phyloP scores from a whole-genome alignment of 2,888 invertebrate species.

The Schizaphis graminum region DNA sequence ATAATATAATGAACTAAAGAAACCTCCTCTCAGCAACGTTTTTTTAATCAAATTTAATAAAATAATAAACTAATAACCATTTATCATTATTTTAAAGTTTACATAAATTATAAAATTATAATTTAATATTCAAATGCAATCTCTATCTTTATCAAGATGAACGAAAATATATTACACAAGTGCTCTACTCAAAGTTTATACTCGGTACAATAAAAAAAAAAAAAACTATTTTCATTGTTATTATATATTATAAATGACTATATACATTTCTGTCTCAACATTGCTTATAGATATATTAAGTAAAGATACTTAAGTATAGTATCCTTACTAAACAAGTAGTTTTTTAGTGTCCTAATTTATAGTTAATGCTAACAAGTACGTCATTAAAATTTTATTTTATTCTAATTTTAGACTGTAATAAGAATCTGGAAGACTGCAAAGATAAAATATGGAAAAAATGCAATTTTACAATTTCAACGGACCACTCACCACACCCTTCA shows the following conservation, averaged over 20 bases:
- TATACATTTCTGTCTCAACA: not conserved
- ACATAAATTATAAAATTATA: not conserved
- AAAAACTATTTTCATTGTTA: not conserved
- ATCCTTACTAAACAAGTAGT: not conserved
- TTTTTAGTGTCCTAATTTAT: not conserved
- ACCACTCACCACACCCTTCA: conserved; percentile 66
- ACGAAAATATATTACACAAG: not conserved
- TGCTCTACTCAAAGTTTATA: not conserved
- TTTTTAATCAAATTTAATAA: not conserved
- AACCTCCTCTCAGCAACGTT: not conserved
- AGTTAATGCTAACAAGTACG: not conserved
- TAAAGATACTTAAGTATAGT: not conserved
- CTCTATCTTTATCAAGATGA: not conserved
- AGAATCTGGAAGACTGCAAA: conserved; percentile 54
- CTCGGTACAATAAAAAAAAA: not conserved
- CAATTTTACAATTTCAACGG: conserved; percentile 29
- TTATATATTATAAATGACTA: not conserved
- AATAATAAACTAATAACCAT: not conserved
- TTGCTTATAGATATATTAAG: not conserved
- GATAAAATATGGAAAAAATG: conserved; percentile 57
- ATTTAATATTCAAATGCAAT: not conserved
- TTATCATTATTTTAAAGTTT: not conserved
- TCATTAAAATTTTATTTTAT: not conserved
- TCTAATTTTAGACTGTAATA: conserved; percentile 46
- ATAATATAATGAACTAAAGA: not conserved